Evolutionary conservation across 2,797 vertebrate species (phyloP).

Genomic region (Cyprinella venusta): DNA sequence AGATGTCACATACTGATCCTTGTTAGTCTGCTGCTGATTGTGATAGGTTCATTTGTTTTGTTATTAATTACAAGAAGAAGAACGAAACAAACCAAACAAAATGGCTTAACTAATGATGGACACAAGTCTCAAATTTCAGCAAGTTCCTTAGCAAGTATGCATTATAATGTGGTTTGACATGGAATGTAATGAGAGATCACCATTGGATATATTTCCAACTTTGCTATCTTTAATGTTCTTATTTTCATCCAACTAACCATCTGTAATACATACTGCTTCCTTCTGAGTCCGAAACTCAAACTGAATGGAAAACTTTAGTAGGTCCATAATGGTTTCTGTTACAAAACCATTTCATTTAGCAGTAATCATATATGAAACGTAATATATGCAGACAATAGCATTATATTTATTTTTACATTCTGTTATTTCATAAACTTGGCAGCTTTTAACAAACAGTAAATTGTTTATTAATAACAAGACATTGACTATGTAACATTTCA

Average conservation of each 20-base stretch:
- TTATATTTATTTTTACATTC: background rate
- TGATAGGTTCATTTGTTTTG: background rate
- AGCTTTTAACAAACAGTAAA: background rate
- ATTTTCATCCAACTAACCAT: background rate
- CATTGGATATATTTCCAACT: too few species aligned
- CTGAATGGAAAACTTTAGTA: background rate
- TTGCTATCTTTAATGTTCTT: background rate
- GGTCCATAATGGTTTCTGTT: background rate
- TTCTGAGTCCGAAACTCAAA: background rate
- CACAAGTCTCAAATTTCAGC: background rate
- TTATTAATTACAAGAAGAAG: background rate
- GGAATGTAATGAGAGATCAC: too few species aligned
- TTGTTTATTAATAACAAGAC: background rate
- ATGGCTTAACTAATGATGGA: background rate
- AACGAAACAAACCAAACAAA: background rate
- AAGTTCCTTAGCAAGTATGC: too few species aligned
- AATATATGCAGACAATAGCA: background rate
- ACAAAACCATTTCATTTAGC: background rate
- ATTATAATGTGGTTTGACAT: background rate
- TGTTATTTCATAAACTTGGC: background rate
- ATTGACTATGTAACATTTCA: slow-evolving; percentile 1
- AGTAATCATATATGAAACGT: background rate
- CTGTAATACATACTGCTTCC: too few species aligned
- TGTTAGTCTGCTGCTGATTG: background rate
- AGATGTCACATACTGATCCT: background rate